Evolutionary conservation across 1,140 invertebrate genomes (phyloP), one percentile per base, ranked within the genome.

Genomic region (Drosophila orena): DNA sequence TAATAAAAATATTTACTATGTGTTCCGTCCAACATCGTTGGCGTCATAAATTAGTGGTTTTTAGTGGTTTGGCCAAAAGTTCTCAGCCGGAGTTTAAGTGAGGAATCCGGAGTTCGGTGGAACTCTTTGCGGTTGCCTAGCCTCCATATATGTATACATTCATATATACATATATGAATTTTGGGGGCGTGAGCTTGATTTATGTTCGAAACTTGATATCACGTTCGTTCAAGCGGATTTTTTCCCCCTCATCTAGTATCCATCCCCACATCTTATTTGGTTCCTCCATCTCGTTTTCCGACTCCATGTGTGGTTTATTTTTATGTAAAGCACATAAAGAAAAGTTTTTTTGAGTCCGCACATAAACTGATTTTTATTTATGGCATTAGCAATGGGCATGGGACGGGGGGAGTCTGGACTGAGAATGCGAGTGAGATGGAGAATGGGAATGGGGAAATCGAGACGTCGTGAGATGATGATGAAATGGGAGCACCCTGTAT

Each of bases 321-420:
- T 86, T 88, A 86, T 86, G 81, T 86, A 86, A 86, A 88, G 79
- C 83, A 83, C 81, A 86, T 86, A 76, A 88, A 75, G 83, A 86
- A 88, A 88, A 86, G 60, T 88, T 88, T 86, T 85, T 88, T 81
- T 78, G 81, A 86, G 83, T 86, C 85, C 56, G 47, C 74, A 86
- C 81, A 88, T 86, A 86, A 86, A 86, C 74, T 88, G 83, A 88
- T 88, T 86, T 86, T 88, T 81, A 88, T 86, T 86, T 86, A 86
- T 86, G 81, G 76, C 56, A 72, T 65, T 61, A 60, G 52, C 60
- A 73, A 34, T 80, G 77, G 65, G 64, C 50, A 38, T 42, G 47
- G 66, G 55, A 81, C 43, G 30, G 38, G 44, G 30, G 38, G 44
- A 22, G 30, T 35, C 42, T 27, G 15, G 12, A 46, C 40, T 46